Base-by-base conservation (phyloP, 2,888 invertebrate species). In the Gortyna flavago region DNA sequence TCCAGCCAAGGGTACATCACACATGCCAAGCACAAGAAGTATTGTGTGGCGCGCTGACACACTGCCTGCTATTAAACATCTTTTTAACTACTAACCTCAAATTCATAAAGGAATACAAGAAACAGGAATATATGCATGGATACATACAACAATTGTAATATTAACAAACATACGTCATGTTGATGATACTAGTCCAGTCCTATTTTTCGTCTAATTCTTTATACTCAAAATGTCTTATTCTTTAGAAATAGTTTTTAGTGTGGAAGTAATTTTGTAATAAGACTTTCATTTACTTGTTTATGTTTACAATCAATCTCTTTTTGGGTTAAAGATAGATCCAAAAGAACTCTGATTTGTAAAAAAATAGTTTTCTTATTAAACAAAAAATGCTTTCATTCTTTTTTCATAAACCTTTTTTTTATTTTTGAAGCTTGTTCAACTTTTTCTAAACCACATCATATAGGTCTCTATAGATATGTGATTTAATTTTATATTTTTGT, bases 1-100 rank as follows among this genome's bases (percentile, higher is more conserved):
- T 41, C n/a, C 0, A 51, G 16, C 5, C 8, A 32, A 8, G 18
- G 7, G 8, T 41, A 7, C 3, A 29, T 16, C n/a, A 54, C 11
- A 64, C 66, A 51, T 41, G 6, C 9, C 51, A 35, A 75, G 54
- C n/a, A 76, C 76, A 4, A 57, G 16, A 41, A 61, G 8, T 32
- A 67, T 59, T 16, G 64, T 64, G 54, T 75, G 62, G 85, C 48
- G 59, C 13, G 35, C 29, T 44, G 85, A 69, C 29, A 75, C 68
- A 38, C 35, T 29, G 62, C 57, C 51, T 54, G 21, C 48, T 11
- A 38, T 54, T 18, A 25, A 44, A 57, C 61, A 62, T 67, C 1
- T 62, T n/a, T 62, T 82, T 29, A 48, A 75, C 44, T 76, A 57
- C 13, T 79, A 54, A 80, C 25, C 13, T 38, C 9, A 44, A 54